Percentiles rank a stretch among this genome's conserved stretches.
Evolutionary conservation across 1,140 invertebrate species (phyloP).

Genomic region (Drosophila repleta): DNA sequence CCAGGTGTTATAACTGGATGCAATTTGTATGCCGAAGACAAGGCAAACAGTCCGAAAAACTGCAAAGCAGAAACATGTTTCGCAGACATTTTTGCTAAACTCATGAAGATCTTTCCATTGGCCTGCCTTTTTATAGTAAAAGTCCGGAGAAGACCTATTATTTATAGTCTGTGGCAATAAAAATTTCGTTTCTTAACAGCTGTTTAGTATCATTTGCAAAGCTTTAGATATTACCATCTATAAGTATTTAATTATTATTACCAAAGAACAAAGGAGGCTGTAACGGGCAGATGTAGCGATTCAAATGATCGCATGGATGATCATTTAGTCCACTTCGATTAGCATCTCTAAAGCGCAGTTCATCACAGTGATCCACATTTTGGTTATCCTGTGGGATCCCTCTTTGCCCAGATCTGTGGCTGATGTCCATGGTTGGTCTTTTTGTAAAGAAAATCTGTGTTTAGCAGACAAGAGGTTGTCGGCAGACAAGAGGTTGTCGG

Average conservation of each 20-base stretch:
- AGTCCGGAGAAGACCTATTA: no score
- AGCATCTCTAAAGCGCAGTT: background rate
- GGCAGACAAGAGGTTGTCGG: no score
- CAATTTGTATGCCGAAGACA: constrained; percentile 14
- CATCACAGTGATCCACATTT: no score
- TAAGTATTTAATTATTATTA: background rate
- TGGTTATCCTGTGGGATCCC: no score
- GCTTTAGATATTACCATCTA: no score
- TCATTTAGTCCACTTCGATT: no score
- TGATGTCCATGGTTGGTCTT: no score
- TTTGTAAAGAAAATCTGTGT: no score
- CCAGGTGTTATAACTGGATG: constrained; percentile 4
- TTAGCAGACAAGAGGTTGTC: no score
- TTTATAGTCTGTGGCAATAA: no score
- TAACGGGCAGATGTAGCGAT: constrained; percentile 15
- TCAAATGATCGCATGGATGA: no score
- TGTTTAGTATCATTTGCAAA: background rate
- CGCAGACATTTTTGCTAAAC: background rate
- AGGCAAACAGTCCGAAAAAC: background rate
- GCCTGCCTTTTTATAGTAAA: constrained; percentile 4
- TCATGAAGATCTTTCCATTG: background rate
- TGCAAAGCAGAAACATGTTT: constrained; percentile 5
- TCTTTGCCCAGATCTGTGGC: no score
- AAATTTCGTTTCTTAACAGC: background rate
- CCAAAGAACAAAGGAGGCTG: constrained; percentile 14